Base-by-base conservation (phyloP, 2,888 invertebrate genomes). In the Drosophila lutescens region DNA sequence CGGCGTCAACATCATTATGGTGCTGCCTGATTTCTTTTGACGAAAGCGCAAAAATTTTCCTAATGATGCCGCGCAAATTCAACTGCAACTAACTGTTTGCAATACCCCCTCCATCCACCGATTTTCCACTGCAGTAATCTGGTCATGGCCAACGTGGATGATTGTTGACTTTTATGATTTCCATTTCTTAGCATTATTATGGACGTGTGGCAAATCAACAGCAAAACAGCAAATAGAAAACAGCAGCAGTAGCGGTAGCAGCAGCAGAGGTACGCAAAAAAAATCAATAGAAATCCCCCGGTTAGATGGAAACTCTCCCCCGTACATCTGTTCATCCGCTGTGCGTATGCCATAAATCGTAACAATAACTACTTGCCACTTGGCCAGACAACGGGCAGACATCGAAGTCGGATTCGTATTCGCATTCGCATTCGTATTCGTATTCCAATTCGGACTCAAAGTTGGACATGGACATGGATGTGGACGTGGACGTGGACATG, bases 111-210 rank as follows among this genome's bases (percentile, higher is more conserved):
- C n/a, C 46, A 49, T 43, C 40, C 32, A 41, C 44, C 50, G 41
- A 40, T 56, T 56, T 59, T 56, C 40, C 44, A 63, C 49, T 73
- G 70, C 62, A 63, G 71, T 70, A 72, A 72, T 70, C 72, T 72
- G 70, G 70, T 78, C 79, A 78, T 79, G 82, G 61, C 81, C 76
- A 78, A 76, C 58, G 61, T 57, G 76, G 62, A 38, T 66, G 71
- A 51, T 65, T 81, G 86, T 87, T 82, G 88, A 85, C 83, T 86
- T 88, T 84, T 88, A 84, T 88, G 87, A 86, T 88, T 85, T 86
- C 81, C 88, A 88, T 86, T 80, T 79, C 83, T 79, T 75, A 60
- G 81, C 72, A 71, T 79, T 75, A 79, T 86, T 86, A 86, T 86
- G 89, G 85, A 68, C 67, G 77, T 77, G 77, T 75, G 79, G 81